Evolutionary conservation across 1,140 invertebrate species (phyloP).

Genomic region (Geopemphigus sp.): DNA sequence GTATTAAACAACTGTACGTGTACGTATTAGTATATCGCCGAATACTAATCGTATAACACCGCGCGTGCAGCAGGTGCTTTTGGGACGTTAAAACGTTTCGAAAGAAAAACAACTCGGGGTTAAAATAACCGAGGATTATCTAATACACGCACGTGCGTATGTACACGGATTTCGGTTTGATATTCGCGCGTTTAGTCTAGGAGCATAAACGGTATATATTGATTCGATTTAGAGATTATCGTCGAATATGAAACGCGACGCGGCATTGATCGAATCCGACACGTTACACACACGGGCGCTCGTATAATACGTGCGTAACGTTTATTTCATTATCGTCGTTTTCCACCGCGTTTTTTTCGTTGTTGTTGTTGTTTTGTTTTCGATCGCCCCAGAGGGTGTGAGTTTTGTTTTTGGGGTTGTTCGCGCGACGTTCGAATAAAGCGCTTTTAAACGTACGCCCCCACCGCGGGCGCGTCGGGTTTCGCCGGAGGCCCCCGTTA

Average conservation of each 20-base stretch:
- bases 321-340: constrained; percentile 42
- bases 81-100: background rate
- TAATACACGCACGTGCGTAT: background rate
- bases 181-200: background rate
- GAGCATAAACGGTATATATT: constrained; percentile 10
- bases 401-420: constrained; percentile 27
- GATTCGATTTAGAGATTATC: constrained; percentile 41
- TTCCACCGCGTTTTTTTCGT: background rate
- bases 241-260: background rate
- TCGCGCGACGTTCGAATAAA: constrained; percentile 42
- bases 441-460: constrained; percentile 17
- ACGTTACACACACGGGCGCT: background rate
- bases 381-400: constrained; percentile 12
- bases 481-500: constrained; percentile 26
- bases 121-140: constrained; percentile 15
- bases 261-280: constrained; percentile 38
- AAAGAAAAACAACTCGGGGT: background rate
- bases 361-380: background rate
- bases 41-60: background rate
- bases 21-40: too few relatives aligned
- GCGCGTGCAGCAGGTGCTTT: constrained; percentile 1
- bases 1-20: too few relatives aligned
- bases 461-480: background rate
- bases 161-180: constrained; percentile 29
- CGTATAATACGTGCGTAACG: background rate